These are phyloP conservation scores for Oreortyx pictus DNA, from an alignment of 2,797 vertebrate genomes.

Conservation along the genomic window DNA sequence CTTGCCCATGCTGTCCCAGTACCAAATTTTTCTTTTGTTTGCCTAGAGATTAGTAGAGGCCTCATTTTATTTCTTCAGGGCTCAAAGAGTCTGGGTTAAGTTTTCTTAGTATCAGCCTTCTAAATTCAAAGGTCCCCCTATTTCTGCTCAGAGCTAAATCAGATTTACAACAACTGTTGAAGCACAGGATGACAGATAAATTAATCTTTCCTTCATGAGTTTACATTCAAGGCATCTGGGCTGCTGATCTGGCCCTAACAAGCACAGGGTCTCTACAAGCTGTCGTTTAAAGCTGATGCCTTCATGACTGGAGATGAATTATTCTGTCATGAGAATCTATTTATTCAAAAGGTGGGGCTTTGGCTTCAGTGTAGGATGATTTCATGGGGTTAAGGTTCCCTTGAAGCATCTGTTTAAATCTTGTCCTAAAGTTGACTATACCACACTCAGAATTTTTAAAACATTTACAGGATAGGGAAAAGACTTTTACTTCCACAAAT, in stretches of 20 bases:
- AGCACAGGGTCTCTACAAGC: slow-evolving; percentile 87
- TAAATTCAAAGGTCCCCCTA: slow-evolving; percentile 83
- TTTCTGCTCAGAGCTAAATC: slow-evolving; percentile 85
- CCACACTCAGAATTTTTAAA: slow-evolving; percentile 46
- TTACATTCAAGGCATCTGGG: slow-evolving; percentile 90
- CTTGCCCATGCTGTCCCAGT: not conserved
- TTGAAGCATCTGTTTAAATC: slow-evolving; percentile 88
- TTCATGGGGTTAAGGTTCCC: slow-evolving; percentile 91
- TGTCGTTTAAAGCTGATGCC: slow-evolving; percentile 95
- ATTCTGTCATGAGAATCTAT: slow-evolving; percentile 91
- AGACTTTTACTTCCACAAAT: not conserved
- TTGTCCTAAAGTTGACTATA: slow-evolving; percentile 81
- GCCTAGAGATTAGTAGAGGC: slow-evolving; percentile 10
- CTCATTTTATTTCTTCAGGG: slow-evolving; percentile 40
- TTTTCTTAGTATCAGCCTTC: slow-evolving; percentile 71
- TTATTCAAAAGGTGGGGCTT: slow-evolving; percentile 91
- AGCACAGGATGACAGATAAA: slow-evolving; percentile 89
- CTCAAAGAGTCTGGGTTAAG: slow-evolving; percentile 42
- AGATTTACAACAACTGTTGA: slow-evolving; percentile 93
- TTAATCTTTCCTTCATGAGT: slow-evolving; percentile 91
- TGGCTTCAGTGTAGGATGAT: slow-evolving; percentile 88
- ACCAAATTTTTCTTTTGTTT: not conserved
- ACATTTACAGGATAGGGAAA: not conserved
- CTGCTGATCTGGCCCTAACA: slow-evolving; percentile 91
- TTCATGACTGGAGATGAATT: slow-evolving; percentile 94